phyloP scores from a whole-genome alignment of 1,140 invertebrate genomes.

The Neuroterus valhalla region DNA sequence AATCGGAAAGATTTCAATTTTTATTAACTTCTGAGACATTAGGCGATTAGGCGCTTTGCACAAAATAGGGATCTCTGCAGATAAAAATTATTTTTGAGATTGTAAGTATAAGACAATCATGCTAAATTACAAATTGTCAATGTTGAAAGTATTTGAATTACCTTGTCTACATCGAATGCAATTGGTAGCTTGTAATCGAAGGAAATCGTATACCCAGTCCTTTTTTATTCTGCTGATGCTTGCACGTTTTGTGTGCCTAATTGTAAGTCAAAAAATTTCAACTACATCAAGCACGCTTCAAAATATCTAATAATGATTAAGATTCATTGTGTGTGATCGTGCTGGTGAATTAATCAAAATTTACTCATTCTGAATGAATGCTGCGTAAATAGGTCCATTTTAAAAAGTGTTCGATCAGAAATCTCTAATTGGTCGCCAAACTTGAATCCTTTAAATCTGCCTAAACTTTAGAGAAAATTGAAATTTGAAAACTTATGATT shows the following conservation, averaged over 20 bases:
- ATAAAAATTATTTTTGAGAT: neutral
- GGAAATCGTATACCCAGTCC: neutral
- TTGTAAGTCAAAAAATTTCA: neutral
- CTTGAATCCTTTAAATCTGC: neutral
- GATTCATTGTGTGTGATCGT: neutral
- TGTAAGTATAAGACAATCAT: slow-evolving; percentile 1
- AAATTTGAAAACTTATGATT: too few species aligned
- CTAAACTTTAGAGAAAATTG: too few species aligned
- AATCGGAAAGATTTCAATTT: too few species aligned
- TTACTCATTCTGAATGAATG: neutral
- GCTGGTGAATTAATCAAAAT: neutral
- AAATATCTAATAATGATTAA: neutral
- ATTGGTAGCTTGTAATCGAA: slow-evolving; percentile 1
- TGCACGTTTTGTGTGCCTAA: neutral
- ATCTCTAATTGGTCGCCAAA: slow-evolving; percentile 1
- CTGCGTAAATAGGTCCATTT: slow-evolving; percentile 13
- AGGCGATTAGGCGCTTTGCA: too few species aligned
- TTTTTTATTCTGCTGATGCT: neutral
- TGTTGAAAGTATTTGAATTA: slow-evolving; percentile 14
- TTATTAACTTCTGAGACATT: too few species aligned
- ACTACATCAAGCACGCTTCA: slow-evolving; percentile 27
- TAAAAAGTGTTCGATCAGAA: neutral
- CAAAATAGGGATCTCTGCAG: too few species aligned
- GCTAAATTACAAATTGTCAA: neutral
- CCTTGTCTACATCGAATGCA: neutral